phyloP scores from a whole-genome alignment of 2,888 invertebrate species.

The Chaetoderma sp. region DNA sequence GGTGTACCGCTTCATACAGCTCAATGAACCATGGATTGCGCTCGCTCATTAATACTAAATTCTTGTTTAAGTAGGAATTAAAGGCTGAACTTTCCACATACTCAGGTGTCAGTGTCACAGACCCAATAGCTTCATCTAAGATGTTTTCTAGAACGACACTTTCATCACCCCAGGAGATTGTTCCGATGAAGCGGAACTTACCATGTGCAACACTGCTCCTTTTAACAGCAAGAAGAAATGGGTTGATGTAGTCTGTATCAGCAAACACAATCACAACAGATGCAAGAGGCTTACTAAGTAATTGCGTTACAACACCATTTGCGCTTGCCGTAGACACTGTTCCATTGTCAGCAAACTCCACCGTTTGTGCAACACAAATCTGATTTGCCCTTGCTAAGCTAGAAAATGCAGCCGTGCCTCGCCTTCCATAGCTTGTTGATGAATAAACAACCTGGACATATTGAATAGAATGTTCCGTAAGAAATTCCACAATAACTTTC shows the following conservation, averaged over 20 bases:
- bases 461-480: conserved; percentile 65
- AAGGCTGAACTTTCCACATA: conserved; percentile 50
- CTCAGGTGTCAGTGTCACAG: conserved; percentile 53
- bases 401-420: conserved; percentile 45
- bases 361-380: conserved; percentile 59
- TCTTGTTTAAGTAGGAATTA: conserved; percentile 52
- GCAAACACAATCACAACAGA: conserved; percentile 61
- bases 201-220: conserved; percentile 39
- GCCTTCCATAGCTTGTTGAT: conserved; percentile 49
- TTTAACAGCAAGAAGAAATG: conserved; percentile 50
- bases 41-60: conserved; percentile 53
- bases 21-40: conserved; percentile 71
- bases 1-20: conserved; percentile 67
- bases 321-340: conserved; percentile 48
- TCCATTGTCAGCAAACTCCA: conserved; percentile 48
- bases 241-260: conserved; percentile 44
- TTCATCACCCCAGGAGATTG: conserved; percentile 53
- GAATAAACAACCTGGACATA: conserved; percentile 67
- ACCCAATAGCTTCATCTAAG: conserved; percentile 34
- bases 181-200: conserved; percentile 49
- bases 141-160: not conserved
- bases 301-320: conserved; percentile 43
- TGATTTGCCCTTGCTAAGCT: conserved; percentile 38
- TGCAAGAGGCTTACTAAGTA: conserved; percentile 56
- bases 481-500: conserved; percentile 61